phyloP scores from a whole-genome alignment of 2,113 vertebrate species.

The Xiphophorus hellerii region DNA sequence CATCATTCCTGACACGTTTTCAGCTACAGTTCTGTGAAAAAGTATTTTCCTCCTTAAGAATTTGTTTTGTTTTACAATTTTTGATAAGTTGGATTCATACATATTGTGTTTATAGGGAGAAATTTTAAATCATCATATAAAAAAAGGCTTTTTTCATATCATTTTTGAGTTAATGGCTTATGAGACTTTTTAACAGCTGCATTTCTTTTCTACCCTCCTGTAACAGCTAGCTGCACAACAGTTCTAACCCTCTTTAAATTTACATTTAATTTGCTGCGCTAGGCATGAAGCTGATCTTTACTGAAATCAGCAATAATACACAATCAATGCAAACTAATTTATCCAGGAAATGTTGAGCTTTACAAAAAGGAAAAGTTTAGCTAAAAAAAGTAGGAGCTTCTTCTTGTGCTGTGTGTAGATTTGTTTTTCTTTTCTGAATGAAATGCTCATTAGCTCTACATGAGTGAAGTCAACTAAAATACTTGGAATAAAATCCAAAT shows the following conservation, averaged over 20 bases:
- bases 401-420: too few species aligned
- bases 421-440: too few species aligned
- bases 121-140: too few species aligned
- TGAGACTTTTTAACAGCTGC: too few species aligned
- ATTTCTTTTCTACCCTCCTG: too few species aligned
- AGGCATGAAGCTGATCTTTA: background rate
- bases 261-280: background rate
- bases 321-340: background rate
- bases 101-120: background rate
- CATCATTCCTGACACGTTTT: background rate
- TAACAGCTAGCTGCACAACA: background rate
- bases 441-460: too few species aligned
- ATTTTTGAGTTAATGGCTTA: background rate
- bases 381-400: background rate
- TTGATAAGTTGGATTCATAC: background rate
- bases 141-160: too few species aligned
- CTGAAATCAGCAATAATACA: background rate
- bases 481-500: background rate
- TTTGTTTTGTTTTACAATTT: too few species aligned
- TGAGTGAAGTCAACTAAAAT: background rate
- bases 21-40: background rate
- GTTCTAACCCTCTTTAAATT: background rate
- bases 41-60: background rate
- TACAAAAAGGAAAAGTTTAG: too few species aligned
- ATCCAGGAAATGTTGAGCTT: background rate